Conservation (phyloP, 2,113 vertebrate species). For the Rhynchomys soricoides region DNA sequence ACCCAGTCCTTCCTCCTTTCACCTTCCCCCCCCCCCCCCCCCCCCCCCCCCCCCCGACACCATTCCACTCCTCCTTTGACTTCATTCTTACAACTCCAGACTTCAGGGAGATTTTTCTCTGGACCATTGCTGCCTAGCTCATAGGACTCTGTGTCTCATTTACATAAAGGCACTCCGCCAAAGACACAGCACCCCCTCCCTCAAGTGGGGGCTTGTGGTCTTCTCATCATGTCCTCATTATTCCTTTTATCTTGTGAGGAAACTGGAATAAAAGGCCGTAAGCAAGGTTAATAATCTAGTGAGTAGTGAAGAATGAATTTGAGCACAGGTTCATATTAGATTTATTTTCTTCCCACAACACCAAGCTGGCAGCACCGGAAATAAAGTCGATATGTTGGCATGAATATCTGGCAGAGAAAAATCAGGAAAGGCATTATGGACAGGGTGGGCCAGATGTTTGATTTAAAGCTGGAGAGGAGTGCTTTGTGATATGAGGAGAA, state of each 20-base stretch:
- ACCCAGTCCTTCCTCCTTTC: not conserved
- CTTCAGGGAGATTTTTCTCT: not conserved
- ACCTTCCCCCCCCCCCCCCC: not conserved
- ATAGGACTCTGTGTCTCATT: not conserved
- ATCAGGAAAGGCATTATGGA: not conserved
- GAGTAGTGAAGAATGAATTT: not conserved
- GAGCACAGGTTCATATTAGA: not conserved
- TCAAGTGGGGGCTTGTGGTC: accelerated
- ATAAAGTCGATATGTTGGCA: not conserved
- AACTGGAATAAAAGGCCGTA: not conserved
- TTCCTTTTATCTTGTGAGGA: not conserved
- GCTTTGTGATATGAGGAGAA: not conserved
- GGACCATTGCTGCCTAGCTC: not conserved
- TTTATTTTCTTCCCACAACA: not conserved
- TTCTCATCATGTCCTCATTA: not conserved
- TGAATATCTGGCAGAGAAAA: not conserved
- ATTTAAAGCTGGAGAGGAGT: not conserved
- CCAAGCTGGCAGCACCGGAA: not conserved
- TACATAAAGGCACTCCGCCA: not conserved
- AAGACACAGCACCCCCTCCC: not conserved
- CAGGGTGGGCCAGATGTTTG: not conserved
- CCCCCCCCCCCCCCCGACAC: not conserved
- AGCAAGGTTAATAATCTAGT: not conserved
- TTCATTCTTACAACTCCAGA: slow-evolving; percentile 22
- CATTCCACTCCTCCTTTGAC: not conserved